Percentiles rank a stretch among this genome's conserved stretches.
Conservation (phyloP, 2,113 vertebrate species). For the Gavialis gangeticus region DNA sequence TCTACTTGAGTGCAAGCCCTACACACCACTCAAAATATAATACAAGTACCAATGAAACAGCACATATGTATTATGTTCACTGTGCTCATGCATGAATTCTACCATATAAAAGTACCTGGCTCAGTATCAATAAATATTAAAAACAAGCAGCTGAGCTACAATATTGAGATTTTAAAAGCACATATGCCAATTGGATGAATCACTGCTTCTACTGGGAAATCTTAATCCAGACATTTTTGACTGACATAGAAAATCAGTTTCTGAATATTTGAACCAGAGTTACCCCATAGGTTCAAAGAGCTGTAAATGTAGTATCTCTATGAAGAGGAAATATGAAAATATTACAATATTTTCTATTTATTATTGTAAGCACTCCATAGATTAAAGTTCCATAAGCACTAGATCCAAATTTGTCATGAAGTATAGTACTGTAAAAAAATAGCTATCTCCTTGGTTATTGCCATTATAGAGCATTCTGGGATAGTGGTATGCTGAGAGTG, state of each 20-base stretch:
- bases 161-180: background rate
- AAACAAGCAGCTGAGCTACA: background rate
- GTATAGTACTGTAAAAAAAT: background rate
- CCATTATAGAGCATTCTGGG: background rate
- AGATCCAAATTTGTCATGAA: background rate
- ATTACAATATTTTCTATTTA: accelerated
- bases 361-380: background rate
- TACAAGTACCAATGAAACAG: background rate
- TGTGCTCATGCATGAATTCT: background rate
- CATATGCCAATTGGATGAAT: background rate
- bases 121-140: background rate
- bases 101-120: background rate
- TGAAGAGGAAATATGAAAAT: background rate
- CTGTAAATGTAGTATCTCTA: background rate
- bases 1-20: background rate
- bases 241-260: background rate
- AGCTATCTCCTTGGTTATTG: background rate
- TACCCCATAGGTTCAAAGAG: background rate
- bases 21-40: background rate
- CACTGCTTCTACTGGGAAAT: background rate
- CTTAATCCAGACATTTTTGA: background rate
- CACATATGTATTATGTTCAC: background rate
- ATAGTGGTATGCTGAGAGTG: background rate
- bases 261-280: background rate
- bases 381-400: background rate